Evolutionary conservation across 2,797 vertebrate genomes (phyloP).

Genomic region (Syngnathus acus): DNA sequence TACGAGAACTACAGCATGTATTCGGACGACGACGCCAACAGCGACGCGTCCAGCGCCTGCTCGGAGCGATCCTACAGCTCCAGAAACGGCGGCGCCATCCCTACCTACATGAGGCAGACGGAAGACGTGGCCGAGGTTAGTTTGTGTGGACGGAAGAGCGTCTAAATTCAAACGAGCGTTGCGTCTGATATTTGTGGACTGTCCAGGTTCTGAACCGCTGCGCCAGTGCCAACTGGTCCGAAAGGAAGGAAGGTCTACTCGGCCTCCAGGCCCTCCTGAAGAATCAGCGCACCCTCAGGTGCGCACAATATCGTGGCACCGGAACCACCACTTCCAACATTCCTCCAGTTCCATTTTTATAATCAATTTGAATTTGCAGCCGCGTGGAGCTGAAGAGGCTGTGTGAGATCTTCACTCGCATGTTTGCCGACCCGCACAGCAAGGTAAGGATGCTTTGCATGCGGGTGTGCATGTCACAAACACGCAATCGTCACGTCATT

Average conservation of each 20-base stretch:
- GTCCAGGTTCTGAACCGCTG: constrained; percentile 86
- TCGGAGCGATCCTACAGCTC: constrained; percentile 95
- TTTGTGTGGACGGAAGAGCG: not conserved
- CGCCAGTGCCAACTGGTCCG: constrained; percentile 95
- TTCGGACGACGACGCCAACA: constrained; percentile 95
- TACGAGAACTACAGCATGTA: constrained; percentile 91
- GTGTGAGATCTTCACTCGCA: constrained; percentile 97
- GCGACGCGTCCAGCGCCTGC: constrained; percentile 92
- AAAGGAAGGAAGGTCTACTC: constrained; percentile 91
- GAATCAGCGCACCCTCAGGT: constrained; percentile 92
- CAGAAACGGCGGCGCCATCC: constrained; percentile 86
- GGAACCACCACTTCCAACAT: not conserved
- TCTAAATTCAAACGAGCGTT: not conserved
- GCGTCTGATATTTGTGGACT: constrained; percentile 1
- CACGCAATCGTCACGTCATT: constrained; percentile 45
- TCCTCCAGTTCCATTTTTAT: not conserved
- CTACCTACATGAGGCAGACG: constrained; percentile 92
- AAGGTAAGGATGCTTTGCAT: constrained; percentile 78
- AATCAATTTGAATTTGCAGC: constrained; percentile 52
- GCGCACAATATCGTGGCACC: not conserved
- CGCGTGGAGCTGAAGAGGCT: constrained; percentile 95
- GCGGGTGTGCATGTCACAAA: constrained; percentile 17
- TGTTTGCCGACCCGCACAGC: constrained; percentile 98
- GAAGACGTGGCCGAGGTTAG: constrained; percentile 88
- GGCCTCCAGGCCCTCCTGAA: constrained; percentile 88